phyloP scores from a whole-genome alignment of 2,797 vertebrate species.

The Darevskia mixta region DNA sequence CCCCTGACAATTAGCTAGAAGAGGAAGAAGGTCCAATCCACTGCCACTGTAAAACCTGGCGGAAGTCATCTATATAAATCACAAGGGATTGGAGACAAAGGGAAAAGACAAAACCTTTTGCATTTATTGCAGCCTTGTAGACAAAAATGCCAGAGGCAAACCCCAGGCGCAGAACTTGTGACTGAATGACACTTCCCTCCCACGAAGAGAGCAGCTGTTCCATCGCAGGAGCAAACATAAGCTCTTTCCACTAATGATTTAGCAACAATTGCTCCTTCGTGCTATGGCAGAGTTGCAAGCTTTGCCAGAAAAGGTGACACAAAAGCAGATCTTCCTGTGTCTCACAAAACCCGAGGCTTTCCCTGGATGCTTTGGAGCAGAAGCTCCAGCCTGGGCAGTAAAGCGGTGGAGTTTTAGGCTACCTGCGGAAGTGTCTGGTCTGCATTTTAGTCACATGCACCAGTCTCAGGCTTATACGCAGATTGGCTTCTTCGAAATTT shows the following conservation, averaged over 20 bases:
- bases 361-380: background rate
- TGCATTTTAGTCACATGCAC: too few relatives aligned
- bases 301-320: background rate
- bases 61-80: conserved; percentile 32
- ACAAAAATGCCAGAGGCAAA: conserved; percentile 31
- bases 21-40: background rate
- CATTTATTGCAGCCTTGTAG: background rate
- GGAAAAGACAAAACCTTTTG: conserved; percentile 26
- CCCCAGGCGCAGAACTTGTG: background rate
- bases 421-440: too few relatives aligned
- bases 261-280: conserved; percentile 7
- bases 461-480: too few relatives aligned
- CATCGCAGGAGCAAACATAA: conserved; percentile 19
- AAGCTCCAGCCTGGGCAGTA: background rate
- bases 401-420: conserved; percentile 15
- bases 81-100: conserved; percentile 26
- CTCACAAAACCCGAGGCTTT: background rate
- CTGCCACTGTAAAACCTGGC: conserved; percentile 4
- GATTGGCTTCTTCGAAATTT: too few relatives aligned
- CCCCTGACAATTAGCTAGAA: background rate
- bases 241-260: background rate
- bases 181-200: conserved; percentile 8
- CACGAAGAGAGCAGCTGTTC: background rate
- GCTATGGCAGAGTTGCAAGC: background rate
- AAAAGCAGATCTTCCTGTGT: background rate